These are phyloP conservation scores for Grantiella picta DNA, from an alignment of 2,113 vertebrate species.

Conservation along the genomic window DNA sequence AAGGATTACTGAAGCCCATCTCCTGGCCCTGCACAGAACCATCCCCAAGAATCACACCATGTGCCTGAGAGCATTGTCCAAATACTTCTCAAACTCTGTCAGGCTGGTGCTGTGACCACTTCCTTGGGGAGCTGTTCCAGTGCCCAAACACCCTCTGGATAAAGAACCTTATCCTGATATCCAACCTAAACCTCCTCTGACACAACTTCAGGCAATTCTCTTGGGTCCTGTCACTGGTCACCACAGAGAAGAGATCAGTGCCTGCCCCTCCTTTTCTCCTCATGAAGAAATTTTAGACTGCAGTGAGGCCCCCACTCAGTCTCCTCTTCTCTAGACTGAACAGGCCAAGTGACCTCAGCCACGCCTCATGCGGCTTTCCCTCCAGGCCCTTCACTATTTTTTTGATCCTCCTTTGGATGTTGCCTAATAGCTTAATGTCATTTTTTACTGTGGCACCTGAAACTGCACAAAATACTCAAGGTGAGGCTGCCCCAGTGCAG, in stretches of 20 bases:
- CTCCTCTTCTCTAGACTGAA: not conserved
- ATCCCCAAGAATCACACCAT: not conserved
- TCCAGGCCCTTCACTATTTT: fast-evolving
- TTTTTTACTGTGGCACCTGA: not conserved
- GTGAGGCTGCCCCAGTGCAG: not conserved
- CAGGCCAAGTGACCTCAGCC: not conserved
- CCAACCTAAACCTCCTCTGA: fast-evolving
- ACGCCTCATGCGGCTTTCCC: not conserved
- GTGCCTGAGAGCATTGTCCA: not conserved
- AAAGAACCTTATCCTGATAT: not conserved
- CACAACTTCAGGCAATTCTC: not conserved
- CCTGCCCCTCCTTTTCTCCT: not conserved
- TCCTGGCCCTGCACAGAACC: not conserved
- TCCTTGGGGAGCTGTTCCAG: not conserved
- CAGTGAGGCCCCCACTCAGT: not conserved
- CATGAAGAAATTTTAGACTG: not conserved
- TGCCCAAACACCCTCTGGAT: fast-evolving
- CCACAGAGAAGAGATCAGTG: not conserved
- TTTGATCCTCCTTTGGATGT: not conserved
- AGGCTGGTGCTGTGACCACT: not conserved
- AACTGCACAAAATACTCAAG: not conserved
- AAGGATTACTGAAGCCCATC: not conserved
- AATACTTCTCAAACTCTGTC: fast-evolving
- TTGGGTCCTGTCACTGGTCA: not conserved
- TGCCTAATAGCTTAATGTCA: not conserved